Evolutionary conservation across 2,113 vertebrate species (phyloP).

Genomic region (Pimephales promelas): DNA sequence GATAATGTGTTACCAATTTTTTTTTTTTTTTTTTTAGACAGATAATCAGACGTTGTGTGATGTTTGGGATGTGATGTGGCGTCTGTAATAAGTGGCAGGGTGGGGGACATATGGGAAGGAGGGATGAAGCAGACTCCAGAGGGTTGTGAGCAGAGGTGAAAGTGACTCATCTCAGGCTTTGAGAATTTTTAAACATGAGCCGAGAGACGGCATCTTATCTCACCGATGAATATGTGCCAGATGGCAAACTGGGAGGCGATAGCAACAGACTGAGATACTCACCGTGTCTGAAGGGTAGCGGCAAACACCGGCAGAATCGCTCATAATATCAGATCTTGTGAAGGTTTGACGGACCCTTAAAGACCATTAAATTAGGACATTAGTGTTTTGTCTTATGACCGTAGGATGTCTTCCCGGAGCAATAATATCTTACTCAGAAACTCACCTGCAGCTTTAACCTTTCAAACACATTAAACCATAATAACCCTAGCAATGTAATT

Average conservation of each 20-base stretch:
- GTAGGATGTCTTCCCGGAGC: background rate
- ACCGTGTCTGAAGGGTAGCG: background rate
- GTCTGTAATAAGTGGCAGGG: background rate
- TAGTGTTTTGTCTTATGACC: background rate
- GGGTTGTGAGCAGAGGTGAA: constrained; percentile 3
- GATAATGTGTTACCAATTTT: background rate
- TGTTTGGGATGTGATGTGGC: background rate
- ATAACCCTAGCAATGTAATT: background rate
- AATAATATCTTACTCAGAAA: background rate
- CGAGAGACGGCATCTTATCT: constrained; percentile 18
- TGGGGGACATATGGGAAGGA: constrained; percentile 27
- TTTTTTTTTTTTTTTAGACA: too few species aligned
- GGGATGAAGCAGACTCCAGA: constrained; percentile 23
- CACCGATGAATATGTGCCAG: constrained; percentile 26
- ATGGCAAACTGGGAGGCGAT: constrained; percentile 31
- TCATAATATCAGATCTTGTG: background rate
- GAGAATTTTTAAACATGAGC: constrained; percentile 32
- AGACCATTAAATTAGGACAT: background rate
- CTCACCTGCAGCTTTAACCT: constrained; percentile 14
- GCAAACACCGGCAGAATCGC: background rate
- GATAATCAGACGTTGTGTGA: background rate
- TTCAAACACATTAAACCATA: constrained; percentile 8
- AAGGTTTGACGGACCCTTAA: background rate
- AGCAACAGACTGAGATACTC: background rate
- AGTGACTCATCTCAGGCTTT: constrained; percentile 37